These are phyloP conservation scores for Thymelicus acteon DNA, from an alignment of 2,888 invertebrate species.

Conservation along the genomic window DNA sequence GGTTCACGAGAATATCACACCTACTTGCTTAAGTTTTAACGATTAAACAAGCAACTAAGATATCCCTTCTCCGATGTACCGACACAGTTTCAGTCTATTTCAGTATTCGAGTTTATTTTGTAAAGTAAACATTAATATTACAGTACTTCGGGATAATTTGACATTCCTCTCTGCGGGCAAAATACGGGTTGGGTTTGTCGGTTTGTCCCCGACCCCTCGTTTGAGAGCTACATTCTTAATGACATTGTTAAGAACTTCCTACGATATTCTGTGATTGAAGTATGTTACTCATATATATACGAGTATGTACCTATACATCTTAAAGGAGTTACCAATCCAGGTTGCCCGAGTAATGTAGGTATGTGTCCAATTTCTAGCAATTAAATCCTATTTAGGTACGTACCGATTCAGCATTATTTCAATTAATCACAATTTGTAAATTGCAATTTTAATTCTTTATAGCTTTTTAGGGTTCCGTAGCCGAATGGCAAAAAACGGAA, in stretches of 20 bases:
- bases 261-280: conserved; percentile 3
- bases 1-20: not conserved
- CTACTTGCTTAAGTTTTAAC: not conserved
- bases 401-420: too few relatives aligned
- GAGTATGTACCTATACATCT: too few relatives aligned
- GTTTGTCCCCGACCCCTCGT: conserved; percentile 7
- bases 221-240: conserved; percentile 9
- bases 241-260: conserved; percentile 4
- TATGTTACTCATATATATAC: not conserved
- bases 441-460: too few relatives aligned
- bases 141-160: conserved; percentile 19
- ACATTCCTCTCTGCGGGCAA: conserved; percentile 13
- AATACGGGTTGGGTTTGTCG: conserved; percentile 1
- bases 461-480: too few relatives aligned
- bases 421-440: too few relatives aligned
- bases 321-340: too few relatives aligned
- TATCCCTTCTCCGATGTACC: conserved; percentile 38
- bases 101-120: conserved; percentile 25
- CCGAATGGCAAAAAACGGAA: too few relatives aligned
- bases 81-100: conserved; percentile 46
- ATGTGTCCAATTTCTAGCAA: too few relatives aligned
- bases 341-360: too few relatives aligned
- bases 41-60: not conserved
- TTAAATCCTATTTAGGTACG: too few relatives aligned
- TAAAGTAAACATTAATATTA: conserved; percentile 34